A percentile compares a stretch with the other conserved stretches of the same genome.
Conservation (phyloP, 2,888 invertebrate genomes). For the Xanthostigma xanthostigma region DNA sequence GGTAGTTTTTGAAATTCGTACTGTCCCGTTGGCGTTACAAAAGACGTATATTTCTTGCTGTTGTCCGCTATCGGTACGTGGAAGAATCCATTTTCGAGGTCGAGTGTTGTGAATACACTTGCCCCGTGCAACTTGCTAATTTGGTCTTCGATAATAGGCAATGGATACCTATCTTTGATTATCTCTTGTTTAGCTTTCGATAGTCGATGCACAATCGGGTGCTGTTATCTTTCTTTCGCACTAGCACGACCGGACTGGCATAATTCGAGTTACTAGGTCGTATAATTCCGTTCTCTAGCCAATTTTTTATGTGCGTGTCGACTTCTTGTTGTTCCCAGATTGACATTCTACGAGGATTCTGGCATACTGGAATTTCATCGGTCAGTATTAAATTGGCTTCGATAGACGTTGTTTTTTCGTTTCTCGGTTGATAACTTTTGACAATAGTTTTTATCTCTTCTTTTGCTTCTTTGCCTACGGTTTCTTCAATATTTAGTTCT, state of each 20-base stretch:
- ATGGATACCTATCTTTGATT: too few species aligned
- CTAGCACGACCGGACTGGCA: too few species aligned
- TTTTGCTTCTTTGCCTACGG: neutral
- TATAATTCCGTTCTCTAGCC: neutral
- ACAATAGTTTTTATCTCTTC: neutral
- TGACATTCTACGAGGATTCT: neutral
- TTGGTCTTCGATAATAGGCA: too few species aligned
- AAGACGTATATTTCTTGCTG: neutral
- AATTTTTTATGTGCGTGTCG: neutral
- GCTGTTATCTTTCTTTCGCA: neutral
- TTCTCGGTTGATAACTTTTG: neutral
- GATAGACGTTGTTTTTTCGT: neutral
- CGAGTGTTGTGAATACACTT: neutral
- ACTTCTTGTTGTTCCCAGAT: neutral
- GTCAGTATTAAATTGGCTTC: neutral
- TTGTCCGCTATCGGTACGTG: neutral
- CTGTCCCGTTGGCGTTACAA: neutral
- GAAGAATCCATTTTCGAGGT: constrained; percentile 2
- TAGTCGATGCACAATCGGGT: too few species aligned
- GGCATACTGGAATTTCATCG: neutral
- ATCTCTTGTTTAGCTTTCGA: too few species aligned
- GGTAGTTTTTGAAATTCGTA: constrained; percentile 11
- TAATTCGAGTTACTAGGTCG: too few species aligned
- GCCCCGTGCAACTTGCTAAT: neutral
- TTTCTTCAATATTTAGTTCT: neutral